Conservation (phyloP, 2,888 invertebrate genomes). For the Diloba caeruleocephala region DNA sequence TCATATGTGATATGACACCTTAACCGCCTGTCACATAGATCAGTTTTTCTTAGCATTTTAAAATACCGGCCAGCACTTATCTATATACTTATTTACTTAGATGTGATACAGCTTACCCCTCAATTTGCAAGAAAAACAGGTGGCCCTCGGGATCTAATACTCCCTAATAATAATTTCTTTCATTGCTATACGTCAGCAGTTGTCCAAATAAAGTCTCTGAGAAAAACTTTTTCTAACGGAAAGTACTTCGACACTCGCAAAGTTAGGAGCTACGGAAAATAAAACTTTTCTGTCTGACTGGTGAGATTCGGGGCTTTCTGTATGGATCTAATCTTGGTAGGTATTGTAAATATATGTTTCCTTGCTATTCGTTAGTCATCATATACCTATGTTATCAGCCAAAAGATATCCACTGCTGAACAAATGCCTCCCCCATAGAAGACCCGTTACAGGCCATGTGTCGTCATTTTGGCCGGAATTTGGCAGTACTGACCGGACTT, state of each 20-base stretch:
- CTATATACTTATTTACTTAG: not conserved
- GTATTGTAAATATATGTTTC: constrained; percentile 16
- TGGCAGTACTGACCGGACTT: too few species aligned
- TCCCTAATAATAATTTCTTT: constrained; percentile 42
- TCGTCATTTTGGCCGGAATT: too few species aligned
- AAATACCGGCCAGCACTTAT: too few species aligned
- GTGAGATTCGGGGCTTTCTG: constrained; percentile 42
- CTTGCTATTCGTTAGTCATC: constrained; percentile 14
- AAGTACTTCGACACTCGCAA: constrained; percentile 49
- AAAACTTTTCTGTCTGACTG: constrained; percentile 43
- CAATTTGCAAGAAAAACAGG: constrained; percentile 16
- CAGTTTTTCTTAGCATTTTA: too few species aligned
- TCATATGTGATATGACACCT: too few species aligned
- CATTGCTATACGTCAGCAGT: constrained; percentile 38
- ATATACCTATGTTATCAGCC: too few species aligned
- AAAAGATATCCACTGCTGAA: too few species aligned
- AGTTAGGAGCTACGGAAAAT: constrained; percentile 38
- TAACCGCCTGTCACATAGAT: too few species aligned
- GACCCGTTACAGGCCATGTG: too few species aligned
- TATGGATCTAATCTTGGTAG: constrained; percentile 33
- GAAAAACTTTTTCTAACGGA: constrained; percentile 36
- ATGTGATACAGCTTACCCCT: not conserved
- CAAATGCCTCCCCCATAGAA: too few species aligned
- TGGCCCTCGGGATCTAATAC: constrained; percentile 17
- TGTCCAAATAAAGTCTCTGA: constrained; percentile 43